Evolutionary conservation across 64 coral and sea anemone species (phyloP).

Genomic region (Pocillopora damicornis): DNA sequence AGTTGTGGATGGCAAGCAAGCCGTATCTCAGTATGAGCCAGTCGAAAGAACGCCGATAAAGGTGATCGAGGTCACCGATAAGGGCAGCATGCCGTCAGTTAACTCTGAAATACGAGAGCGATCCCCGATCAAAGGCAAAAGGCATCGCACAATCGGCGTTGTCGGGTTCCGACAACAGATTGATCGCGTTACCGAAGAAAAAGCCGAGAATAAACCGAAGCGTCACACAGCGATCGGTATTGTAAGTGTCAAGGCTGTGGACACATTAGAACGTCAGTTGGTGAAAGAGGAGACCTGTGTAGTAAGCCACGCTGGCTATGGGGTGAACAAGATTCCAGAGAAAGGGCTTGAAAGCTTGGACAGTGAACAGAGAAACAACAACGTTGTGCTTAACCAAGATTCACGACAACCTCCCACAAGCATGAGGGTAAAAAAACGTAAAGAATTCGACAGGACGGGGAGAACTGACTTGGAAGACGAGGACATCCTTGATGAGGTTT

Average conservation of each 20-base stretch:
- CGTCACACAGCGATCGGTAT: constrained; percentile 64
- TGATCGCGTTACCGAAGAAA: constrained; percentile 47
- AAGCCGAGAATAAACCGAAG: constrained; percentile 44
- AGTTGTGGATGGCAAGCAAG: neutral
- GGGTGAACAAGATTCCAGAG: neutral
- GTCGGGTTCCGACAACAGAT: constrained; percentile 63
- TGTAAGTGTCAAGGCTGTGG: constrained; percentile 26
- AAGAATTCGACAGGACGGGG: neutral
- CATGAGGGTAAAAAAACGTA: neutral
- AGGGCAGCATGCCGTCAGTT: constrained; percentile 9
- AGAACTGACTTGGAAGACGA: neutral
- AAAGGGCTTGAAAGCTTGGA: neutral
- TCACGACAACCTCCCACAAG: neutral
- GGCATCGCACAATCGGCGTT: constrained; percentile 62
- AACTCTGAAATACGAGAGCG: constrained; percentile 17
- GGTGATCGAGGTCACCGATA: constrained; percentile 60
- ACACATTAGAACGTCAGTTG: constrained; percentile 9
- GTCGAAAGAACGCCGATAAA: constrained; percentile 50
- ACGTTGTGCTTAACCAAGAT: constrained; percentile 15
- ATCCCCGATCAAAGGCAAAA: constrained; percentile 21
- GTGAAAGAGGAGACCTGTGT: constrained; percentile 34
- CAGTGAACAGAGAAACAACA: neutral
- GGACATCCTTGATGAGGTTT: neutral
- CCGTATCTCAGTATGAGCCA: constrained; percentile 23
- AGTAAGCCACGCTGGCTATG: constrained; percentile 13